Evolutionary conservation across 2,113 vertebrate genomes (phyloP).

Genomic region (Vidua chalybeata): DNA sequence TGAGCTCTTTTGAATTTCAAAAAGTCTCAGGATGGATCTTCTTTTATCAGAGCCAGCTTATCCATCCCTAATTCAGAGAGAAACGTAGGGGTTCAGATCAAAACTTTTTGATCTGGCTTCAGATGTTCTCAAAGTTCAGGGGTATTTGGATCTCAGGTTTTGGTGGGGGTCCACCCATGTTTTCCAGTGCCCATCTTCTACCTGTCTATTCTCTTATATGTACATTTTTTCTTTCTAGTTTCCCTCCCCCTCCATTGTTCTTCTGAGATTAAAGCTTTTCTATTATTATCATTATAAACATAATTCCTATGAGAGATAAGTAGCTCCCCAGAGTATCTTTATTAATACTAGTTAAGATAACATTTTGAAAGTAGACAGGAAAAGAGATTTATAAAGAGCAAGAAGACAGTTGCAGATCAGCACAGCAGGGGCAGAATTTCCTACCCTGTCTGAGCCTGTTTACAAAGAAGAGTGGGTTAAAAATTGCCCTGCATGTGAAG

Average conservation of each 20-base stretch:
- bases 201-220: neutral
- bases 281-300: slow-evolving; percentile 39
- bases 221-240: neutral
- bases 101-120: slow-evolving; percentile 28
- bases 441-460: neutral
- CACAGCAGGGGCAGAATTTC: slow-evolving; percentile 31
- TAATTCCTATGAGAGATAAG: slow-evolving; percentile 66
- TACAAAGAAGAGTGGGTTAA: slow-evolving; percentile 9
- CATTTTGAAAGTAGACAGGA: slow-evolving; percentile 63
- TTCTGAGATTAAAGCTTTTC: slow-evolving; percentile 53
- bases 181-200: neutral
- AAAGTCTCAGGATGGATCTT: slow-evolving; percentile 22
- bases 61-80: slow-evolving; percentile 10
- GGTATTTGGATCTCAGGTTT: neutral
- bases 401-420: slow-evolving; percentile 50
- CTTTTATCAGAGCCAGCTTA: slow-evolving; percentile 48
- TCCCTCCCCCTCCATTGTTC: slow-evolving; percentile 6
- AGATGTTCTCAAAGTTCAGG: neutral
- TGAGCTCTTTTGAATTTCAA: slow-evolving; percentile 46
- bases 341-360: slow-evolving; percentile 66
- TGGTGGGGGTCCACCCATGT: neutral
- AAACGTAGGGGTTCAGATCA: slow-evolving; percentile 19
- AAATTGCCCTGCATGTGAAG: neutral
- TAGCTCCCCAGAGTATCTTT: slow-evolving; percentile 50
- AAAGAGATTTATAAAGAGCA: slow-evolving; percentile 64